phyloP scores from a whole-genome alignment of 1,140 invertebrate genomes.

The Dinothrombium tinctorium region DNA sequence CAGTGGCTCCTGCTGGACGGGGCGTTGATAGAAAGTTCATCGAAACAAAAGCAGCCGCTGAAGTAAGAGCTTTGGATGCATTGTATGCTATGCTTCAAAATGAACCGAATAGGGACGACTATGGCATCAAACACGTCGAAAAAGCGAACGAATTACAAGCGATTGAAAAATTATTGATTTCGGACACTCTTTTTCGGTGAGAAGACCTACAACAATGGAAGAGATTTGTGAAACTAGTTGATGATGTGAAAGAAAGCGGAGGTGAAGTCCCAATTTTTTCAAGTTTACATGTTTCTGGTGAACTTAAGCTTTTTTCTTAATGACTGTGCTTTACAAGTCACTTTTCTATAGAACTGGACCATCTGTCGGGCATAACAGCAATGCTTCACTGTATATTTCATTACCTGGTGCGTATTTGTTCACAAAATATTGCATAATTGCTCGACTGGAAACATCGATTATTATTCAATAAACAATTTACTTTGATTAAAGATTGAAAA shows the following conservation, averaged over 20 bases:
- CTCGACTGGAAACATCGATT: too few species aligned
- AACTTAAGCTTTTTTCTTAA: too few species aligned
- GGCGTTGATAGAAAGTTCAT: constrained; percentile 50
- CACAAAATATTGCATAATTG: too few species aligned
- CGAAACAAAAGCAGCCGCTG: constrained; percentile 86
- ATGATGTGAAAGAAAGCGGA: constrained; percentile 62
- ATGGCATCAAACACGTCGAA: constrained; percentile 78
- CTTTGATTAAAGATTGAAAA: too few species aligned
- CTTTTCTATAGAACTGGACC: too few species aligned
- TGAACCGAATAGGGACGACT: constrained; percentile 87
- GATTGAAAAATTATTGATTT: constrained; percentile 81
- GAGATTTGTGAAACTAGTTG: constrained; percentile 76
- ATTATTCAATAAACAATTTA: too few species aligned
- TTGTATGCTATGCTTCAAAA: constrained; percentile 78
- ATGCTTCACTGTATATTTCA: too few species aligned
- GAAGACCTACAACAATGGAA: constrained; percentile 60
- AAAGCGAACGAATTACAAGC: constrained; percentile 66
- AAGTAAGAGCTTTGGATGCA: constrained; percentile 72
- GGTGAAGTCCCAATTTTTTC: constrained; percentile 95
- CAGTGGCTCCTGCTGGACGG: too few species aligned
- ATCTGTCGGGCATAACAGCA: too few species aligned
- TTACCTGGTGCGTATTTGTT: too few species aligned
- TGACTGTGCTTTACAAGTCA: too few species aligned
- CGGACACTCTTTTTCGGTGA: constrained; percentile 87
- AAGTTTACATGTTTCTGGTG: constrained; percentile 90